These are phyloP conservation scores for Oxyscelio sp. DNA, from an alignment of 2,888 invertebrate species.

Conservation along the genomic window DNA sequence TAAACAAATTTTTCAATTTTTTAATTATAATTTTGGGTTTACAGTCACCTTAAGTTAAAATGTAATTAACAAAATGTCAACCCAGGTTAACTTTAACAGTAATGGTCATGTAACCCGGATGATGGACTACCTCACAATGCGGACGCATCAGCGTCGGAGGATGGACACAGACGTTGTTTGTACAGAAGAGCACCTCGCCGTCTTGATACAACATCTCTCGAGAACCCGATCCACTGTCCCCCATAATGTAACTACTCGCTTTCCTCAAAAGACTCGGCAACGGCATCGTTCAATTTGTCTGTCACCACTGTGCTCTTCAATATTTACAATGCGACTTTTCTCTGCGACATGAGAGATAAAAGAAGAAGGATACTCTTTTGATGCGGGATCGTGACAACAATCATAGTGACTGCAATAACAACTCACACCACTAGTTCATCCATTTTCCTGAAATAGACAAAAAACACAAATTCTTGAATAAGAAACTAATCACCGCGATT, in stretches of 20 bases:
- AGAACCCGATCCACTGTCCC: constrained; percentile 89
- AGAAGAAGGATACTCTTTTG: constrained; percentile 1
- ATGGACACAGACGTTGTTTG: constrained; percentile 99
- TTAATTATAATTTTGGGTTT: too few relatives aligned
- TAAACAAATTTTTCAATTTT: too few relatives aligned
- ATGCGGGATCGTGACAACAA: background rate
- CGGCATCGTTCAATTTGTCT: constrained; percentile 90
- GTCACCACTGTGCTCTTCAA: background rate
- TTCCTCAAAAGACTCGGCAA: constrained; percentile 93
- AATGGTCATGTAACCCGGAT: constrained; percentile 97
- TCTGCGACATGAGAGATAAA: background rate
- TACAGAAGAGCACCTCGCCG: constrained; percentile 96
- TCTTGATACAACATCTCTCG: constrained; percentile 91
- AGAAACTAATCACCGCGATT: too few relatives aligned
- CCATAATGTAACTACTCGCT: constrained; percentile 94
- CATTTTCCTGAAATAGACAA: constrained; percentile 37
- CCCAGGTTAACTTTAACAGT: constrained; percentile 94
- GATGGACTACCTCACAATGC: constrained; percentile 95
- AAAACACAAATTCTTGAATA: constrained; percentile 16
- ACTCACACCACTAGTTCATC: background rate
- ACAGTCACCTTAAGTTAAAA: too few relatives aligned
- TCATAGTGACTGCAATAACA: constrained; percentile 8
- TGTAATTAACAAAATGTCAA: too few relatives aligned
- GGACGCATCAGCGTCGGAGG: constrained; percentile 95
- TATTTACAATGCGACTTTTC: constrained; percentile 1